Percentiles rank a stretch among this genome's conserved stretches.
phyloP scores from a whole-genome alignment of 2,797 vertebrate species.

The Rhinoraja longicauda region DNA sequence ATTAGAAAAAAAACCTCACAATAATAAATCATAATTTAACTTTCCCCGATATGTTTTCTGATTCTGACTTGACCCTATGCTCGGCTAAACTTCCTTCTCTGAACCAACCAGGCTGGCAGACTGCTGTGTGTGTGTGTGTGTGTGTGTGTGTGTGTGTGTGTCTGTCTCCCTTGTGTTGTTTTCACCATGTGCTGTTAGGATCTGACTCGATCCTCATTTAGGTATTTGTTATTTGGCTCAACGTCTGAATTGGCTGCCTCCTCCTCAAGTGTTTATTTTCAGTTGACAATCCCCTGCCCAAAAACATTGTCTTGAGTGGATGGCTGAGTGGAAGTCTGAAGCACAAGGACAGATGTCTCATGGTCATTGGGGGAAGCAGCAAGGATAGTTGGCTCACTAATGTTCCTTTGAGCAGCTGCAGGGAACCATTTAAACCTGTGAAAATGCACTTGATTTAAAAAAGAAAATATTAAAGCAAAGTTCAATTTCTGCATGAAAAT shows the following conservation, averaged over 20 bases:
- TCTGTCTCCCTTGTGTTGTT: background rate
- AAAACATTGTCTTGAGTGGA: background rate
- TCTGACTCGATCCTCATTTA: background rate
- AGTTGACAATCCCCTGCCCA: background rate
- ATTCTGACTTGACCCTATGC: background rate
- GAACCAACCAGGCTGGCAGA: background rate
- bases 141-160: background rate
- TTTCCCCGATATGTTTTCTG: background rate
- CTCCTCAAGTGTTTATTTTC: background rate
- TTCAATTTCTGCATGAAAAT: background rate
- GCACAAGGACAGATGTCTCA: background rate
- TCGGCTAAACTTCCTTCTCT: background rate
- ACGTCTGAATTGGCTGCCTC: background rate
- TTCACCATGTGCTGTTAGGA: background rate
- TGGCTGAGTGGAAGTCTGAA: background rate
- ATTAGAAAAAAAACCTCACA: background rate
- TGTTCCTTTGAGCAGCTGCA: background rate
- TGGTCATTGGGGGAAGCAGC: background rate
- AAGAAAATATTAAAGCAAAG: background rate
- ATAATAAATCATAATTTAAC: background rate
- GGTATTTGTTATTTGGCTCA: background rate
- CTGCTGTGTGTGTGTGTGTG: background rate
- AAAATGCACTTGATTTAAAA: background rate
- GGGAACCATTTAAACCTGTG: background rate
- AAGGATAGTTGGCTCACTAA: background rate